Base-by-base conservation (phyloP, 2,113 vertebrate species). In the Chaenogobius annularis region DNA sequence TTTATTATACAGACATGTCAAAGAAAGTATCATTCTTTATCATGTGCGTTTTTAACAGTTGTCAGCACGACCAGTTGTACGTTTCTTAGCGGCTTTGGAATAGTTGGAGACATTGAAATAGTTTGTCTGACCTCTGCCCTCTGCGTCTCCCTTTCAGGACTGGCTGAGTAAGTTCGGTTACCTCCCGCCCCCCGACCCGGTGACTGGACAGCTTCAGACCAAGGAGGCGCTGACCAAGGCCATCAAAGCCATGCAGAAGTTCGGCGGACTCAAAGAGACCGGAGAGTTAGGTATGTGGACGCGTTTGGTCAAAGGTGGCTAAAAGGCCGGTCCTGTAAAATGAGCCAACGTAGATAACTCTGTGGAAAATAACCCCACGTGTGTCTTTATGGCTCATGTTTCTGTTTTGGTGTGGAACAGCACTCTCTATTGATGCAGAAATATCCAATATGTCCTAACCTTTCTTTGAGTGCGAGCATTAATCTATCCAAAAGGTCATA, bases 151-250 rank as follows among this genome's bases (percentile, higher is more conserved):
- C 17, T 40, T 70, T 23, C 89, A 99, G 98, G 97, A 98, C 79
- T 99, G 98, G 98, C 92, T 99, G 90, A 98, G 89, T 46, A 96
- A 91, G 83, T 99, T 98, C 37, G 98, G 98, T 23, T 99, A 99
- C 83, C 94, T 99, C 86, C 96, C 95, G 0, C 94, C 95, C 0
- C 87, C 95, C 0, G 96, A 96, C 74, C 95, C 96, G 0, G 83
- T 93, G 19, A 94, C 95, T 0, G 96, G 96, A 14, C 96, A 94
- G 69, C 94, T 97, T 31, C 97, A 96, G 91, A 97, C 95, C 0
- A 96, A 94, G 80, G 97, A 98, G 89, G 95, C 96, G 23, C 88
- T 99, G 75, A 92, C 95, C 81, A 95, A 92, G 70, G 98, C 97
- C 83, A 96, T 99, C 69, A 91, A 66, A 66, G 64, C 64, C 64